Conservation (phyloP, 2,113 vertebrate genomes). For the Brachyhypopomus occidentalis region DNA sequence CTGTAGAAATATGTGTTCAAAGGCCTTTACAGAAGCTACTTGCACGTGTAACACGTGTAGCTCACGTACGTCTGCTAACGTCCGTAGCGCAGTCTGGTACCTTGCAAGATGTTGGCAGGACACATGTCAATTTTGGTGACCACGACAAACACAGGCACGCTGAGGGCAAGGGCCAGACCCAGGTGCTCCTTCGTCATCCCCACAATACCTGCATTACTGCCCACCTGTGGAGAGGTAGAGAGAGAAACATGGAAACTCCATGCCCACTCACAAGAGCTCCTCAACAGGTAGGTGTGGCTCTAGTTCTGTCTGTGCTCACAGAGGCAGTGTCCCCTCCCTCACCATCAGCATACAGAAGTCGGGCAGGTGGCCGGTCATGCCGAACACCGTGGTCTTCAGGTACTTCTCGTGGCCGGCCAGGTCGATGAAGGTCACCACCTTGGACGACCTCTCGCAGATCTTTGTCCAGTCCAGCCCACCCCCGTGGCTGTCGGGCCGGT, state of each 20-base stretch:
- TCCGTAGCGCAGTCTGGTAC: conserved; percentile 64
- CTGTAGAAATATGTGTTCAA: no score
- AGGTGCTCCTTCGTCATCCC: conserved; percentile 98
- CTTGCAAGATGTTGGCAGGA: conserved; percentile 93
- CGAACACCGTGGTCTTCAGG: conserved; percentile 95
- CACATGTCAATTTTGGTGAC: conserved; percentile 99
- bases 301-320: no score
- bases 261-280: neutral
- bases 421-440: conserved; percentile 96
- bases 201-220: conserved; percentile 94
- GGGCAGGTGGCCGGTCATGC: conserved; percentile 93
- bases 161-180: conserved; percentile 90
- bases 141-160: conserved; percentile 93
- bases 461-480: conserved; percentile 94
- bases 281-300: no score
- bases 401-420: conserved; percentile 95
- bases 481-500: conserved; percentile 91
- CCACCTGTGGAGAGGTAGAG: conserved; percentile 76
- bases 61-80: no score
- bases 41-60: no score
- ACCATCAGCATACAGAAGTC: conserved; percentile 99
- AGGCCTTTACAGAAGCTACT: no score
- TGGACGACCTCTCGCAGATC: conserved; percentile 95
- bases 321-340: conserved; percentile 63
- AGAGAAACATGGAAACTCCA: neutral